phyloP scores from a whole-genome alignment of 2,888 invertebrate genomes.

The Rhorus exstirpatorius region DNA sequence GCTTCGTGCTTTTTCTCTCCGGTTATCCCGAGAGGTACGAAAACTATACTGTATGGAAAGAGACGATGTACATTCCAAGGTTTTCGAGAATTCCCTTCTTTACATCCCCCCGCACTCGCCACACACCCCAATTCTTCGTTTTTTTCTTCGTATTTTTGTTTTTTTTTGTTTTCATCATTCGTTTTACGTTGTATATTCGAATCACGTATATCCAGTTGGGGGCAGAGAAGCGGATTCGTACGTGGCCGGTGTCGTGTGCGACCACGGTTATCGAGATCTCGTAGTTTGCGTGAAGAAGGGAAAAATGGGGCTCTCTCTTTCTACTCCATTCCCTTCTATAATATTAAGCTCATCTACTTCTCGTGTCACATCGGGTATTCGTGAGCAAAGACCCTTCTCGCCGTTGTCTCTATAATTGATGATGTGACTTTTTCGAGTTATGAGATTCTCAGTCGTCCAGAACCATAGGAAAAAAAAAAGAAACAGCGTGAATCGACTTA shows the following conservation, averaged over 20 bases:
- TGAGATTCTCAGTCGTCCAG: slow-evolving; percentile 6
- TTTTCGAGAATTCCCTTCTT: slow-evolving; percentile 35
- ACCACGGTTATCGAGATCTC: slow-evolving; percentile 67
- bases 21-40: slow-evolving; percentile 9
- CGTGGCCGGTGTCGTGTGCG: slow-evolving; percentile 63
- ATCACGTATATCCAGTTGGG: slow-evolving; percentile 76
- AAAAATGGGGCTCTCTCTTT: slow-evolving; percentile 37
- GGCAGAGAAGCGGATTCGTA: slow-evolving; percentile 61
- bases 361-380: slow-evolving; percentile 50
- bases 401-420: slow-evolving; percentile 61
- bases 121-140: slow-evolving; percentile 30
- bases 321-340: slow-evolving; percentile 7
- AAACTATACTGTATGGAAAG: slow-evolving; percentile 26
- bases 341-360: slow-evolving; percentile 19
- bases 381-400: slow-evolving; percentile 43
- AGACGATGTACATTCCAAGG: slow-evolving; percentile 26
- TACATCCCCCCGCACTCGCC: slow-evolving; percentile 9
- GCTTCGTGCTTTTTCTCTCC: slow-evolving; percentile 31
- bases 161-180: slow-evolving; percentile 71
- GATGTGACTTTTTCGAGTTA: slow-evolving; percentile 59
- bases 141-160: slow-evolving; percentile 41
- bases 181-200: slow-evolving; percentile 71
- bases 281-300: slow-evolving; percentile 52
- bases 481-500: slow-evolving; percentile 8
- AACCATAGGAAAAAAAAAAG: slow-evolving; percentile 20